phyloP scores from a whole-genome alignment of 2,888 invertebrate species.

The Chymomyza caudatula region DNA sequence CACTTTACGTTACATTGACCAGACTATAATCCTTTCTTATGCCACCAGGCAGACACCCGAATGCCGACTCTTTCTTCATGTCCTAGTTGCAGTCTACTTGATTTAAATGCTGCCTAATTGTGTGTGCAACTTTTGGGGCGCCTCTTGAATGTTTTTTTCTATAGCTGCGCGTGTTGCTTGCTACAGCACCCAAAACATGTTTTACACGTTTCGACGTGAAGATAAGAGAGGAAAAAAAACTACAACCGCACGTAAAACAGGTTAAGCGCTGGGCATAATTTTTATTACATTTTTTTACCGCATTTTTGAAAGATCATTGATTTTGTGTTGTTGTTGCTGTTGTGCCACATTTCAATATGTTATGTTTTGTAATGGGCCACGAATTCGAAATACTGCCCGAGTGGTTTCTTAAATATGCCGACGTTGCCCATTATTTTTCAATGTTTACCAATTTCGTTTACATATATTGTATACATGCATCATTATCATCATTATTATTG shows the following conservation, averaged over 20 bases:
- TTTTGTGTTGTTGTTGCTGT: neutral
- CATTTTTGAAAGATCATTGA: conserved; percentile 9
- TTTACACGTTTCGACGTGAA: conserved; percentile 15
- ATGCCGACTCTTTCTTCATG: neutral
- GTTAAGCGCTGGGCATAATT: conserved; percentile 7
- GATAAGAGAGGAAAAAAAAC: neutral
- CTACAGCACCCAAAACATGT: conserved; percentile 11
- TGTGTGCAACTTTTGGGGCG: neutral
- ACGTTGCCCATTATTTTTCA: neutral
- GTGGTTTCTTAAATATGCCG: neutral
- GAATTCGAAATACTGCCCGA: neutral
- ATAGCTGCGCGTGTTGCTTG: neutral
- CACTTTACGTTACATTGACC: too few species aligned
- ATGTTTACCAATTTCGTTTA: neutral
- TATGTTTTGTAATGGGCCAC: neutral
- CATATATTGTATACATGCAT: neutral
- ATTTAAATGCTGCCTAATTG: neutral
- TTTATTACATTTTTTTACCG: conserved; percentile 6
- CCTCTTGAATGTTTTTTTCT: neutral
- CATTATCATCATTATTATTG: neutral
- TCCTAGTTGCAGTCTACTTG: neutral
- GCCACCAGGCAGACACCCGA: too few species aligned
- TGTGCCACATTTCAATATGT: conserved; percentile 1
- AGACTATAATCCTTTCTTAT: too few species aligned
- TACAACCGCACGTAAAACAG: conserved; percentile 6